Base-by-base conservation (phyloP, 2,113 vertebrate species). In the Sphaerodactylus townsendi region DNA sequence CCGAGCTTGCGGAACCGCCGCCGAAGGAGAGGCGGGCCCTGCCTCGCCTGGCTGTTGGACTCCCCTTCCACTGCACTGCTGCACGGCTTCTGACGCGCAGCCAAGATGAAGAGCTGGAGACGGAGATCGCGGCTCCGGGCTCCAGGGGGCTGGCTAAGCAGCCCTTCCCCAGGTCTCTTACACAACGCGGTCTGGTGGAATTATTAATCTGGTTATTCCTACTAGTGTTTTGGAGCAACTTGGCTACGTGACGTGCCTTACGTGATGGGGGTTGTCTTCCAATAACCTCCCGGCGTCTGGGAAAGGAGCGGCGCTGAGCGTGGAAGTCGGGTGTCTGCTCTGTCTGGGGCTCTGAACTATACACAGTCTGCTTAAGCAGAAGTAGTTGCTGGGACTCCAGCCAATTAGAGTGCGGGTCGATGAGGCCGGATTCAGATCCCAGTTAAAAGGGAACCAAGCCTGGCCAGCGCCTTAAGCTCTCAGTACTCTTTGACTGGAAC, bases 71-170 rank as follows among this genome's bases (percentile, higher is more conserved):
- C 98, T 97, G 98, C 98, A 98, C 98, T 98, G 98, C 97, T 95
- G 97, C 96, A 97, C 97, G 95, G 96, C 95, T 95, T 93, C 97
- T 98, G 98, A 98, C 98, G 97, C 96, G 95, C 96, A 96, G 97
- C 96, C 97, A 96, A 97, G 97, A 97, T 96, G 97, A 96, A 97
- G 95, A 95, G 97, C 97, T 97, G 96, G 97, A 96, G 97, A 96
- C 95, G 96, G 88, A 96, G 95, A 95, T 94, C 95, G 95, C 95
- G 95, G 92, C 90, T 94, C 92, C 91, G 92, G 92, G 92, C 92
- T 94, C 91, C 93, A 95, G 92, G 94, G 93, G 95, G 89, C 92
- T 94, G 95, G 95, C 95, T 97, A 96, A 95, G 81, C 93, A 96
- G 94, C 92, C 35, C 89, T 95, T 94, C 90, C 93, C 91, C 86